Conservation (phyloP, 2,797 vertebrate genomes). For the Eulemur albifrons region DNA sequence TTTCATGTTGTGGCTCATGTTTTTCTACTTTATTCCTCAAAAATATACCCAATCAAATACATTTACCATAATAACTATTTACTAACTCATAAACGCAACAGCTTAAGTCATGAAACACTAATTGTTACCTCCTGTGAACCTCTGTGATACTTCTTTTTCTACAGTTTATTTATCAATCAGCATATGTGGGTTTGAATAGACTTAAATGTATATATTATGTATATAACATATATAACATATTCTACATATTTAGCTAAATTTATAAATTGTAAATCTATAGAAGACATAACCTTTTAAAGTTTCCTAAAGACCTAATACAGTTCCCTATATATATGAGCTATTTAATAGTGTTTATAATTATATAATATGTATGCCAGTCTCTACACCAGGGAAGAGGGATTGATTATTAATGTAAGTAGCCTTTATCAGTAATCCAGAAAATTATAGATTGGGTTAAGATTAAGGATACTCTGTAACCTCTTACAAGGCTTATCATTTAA, state of each 20-base stretch:
- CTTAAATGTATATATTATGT: background rate
- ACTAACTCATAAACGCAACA: background rate
- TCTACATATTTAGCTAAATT: background rate
- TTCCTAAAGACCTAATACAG: background rate
- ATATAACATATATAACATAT: background rate
- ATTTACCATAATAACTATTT: background rate
- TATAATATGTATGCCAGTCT: background rate
- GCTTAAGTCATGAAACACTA: background rate
- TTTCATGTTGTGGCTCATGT: background rate
- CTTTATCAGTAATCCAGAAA: background rate
- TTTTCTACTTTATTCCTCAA: background rate
- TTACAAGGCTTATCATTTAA: background rate
- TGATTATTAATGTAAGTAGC: background rate
- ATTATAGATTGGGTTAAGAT: background rate
- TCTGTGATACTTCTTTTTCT: background rate
- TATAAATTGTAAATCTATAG: background rate
- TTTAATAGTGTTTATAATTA: background rate
- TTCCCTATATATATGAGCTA: background rate
- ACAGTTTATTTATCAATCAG: background rate
- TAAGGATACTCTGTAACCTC: background rate
- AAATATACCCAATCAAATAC: background rate
- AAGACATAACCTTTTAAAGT: background rate
- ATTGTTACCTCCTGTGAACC: background rate
- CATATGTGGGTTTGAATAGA: background rate
- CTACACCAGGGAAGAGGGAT: background rate